phyloP scores from a whole-genome alignment of 2,797 vertebrate species.

The Gambusia yucatana region DNA sequence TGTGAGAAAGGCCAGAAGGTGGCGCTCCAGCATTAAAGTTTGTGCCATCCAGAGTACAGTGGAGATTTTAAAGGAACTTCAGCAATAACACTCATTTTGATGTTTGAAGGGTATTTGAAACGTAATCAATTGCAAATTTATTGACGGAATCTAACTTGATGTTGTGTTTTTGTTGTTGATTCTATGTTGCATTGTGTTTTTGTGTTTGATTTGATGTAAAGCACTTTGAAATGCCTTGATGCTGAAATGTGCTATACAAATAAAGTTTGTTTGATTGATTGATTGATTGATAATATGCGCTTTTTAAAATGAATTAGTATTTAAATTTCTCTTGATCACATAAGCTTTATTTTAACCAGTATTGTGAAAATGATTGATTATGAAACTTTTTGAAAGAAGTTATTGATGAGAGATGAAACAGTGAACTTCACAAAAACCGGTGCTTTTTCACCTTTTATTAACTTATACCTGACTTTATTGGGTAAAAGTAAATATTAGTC shows the following conservation, averaged over 20 bases:
- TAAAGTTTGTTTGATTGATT: too few species aligned
- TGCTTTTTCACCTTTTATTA: neutral
- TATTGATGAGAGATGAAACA: neutral
- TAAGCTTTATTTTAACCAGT: neutral
- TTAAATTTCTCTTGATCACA: neutral
- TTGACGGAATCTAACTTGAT: too few species aligned
- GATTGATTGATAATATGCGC: too few species aligned
- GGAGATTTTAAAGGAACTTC: neutral
- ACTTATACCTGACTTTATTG: neutral
- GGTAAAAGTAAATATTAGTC: neutral
- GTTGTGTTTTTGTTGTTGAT: too few species aligned
- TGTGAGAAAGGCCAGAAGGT: conserved; percentile 53
- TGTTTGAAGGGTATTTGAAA: neutral
- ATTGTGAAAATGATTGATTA: neutral
- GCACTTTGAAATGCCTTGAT: too few species aligned
- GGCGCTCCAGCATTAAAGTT: conserved; percentile 49
- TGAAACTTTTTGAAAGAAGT: neutral
- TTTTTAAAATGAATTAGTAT: too few species aligned
- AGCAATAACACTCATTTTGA: neutral
- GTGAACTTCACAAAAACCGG: neutral
- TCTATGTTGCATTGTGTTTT: too few species aligned
- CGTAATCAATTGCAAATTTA: too few species aligned
- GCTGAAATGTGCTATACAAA: too few species aligned
- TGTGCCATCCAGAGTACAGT: conserved; percentile 51
- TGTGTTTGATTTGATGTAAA: too few species aligned